Evolutionary conservation across 2,797 vertebrate species (phyloP).

Genomic region (Varecia variegata): DNA sequence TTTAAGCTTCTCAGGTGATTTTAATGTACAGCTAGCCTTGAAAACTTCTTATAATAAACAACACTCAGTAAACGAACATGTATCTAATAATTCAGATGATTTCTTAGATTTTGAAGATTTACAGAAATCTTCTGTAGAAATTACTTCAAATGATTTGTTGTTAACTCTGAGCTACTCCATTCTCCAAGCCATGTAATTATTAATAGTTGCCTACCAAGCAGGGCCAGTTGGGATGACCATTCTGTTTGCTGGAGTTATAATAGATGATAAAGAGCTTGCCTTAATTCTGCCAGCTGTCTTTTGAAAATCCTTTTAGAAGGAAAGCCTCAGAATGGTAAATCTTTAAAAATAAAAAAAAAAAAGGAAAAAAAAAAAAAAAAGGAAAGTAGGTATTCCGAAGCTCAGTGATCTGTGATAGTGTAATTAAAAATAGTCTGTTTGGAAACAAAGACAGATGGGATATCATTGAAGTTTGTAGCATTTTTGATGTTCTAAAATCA

Average conservation of each 20-base stretch:
- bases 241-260: neutral
- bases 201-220: neutral
- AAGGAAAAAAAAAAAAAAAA: no score
- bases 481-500: neutral
- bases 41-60: slow-evolving; percentile 4
- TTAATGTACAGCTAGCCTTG: neutral
- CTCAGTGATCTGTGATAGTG: neutral
- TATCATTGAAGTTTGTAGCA: neutral
- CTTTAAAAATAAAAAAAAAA: neutral
- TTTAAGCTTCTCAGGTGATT: neutral
- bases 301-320: neutral
- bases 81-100: neutral
- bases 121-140: neutral
- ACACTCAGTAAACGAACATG: neutral
- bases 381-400: neutral
- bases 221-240: neutral
- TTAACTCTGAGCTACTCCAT: neutral
- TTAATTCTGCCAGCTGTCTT: neutral
- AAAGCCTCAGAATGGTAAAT: neutral
- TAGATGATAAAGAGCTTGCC: neutral
- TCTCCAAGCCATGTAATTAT: neutral
- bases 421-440: neutral
- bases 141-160: neutral
- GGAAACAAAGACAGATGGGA: neutral
- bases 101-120: slow-evolving; percentile 2